Conservation (phyloP, 2,888 invertebrate genomes). For the Andrena camellia region DNA sequence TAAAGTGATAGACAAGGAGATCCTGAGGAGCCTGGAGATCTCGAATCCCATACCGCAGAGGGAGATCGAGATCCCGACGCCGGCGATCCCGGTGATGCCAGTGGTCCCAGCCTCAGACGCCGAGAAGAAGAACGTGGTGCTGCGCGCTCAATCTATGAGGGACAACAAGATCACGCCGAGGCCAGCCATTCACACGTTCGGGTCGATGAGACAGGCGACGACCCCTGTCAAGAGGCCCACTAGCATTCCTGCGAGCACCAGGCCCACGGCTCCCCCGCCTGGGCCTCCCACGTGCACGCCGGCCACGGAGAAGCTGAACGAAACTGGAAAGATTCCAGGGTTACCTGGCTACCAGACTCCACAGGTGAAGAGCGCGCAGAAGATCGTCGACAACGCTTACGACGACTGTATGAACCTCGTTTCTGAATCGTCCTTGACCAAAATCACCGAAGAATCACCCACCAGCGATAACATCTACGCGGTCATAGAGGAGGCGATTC, state of each 20-base stretch:
- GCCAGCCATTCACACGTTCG: slow-evolving; percentile 91
- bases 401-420: slow-evolving; percentile 92
- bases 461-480: slow-evolving; percentile 93
- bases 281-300: slow-evolving; percentile 87
- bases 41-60: slow-evolving; percentile 93
- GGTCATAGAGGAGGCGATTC: slow-evolving; percentile 92
- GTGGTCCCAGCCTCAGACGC: slow-evolving; percentile 87
- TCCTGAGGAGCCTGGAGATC: slow-evolving; percentile 91
- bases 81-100: slow-evolving; percentile 89
- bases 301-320: slow-evolving; percentile 73
- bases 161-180: slow-evolving; percentile 86
- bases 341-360: slow-evolving; percentile 88
- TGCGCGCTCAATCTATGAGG: slow-evolving; percentile 94
- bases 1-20: slow-evolving; percentile 90
- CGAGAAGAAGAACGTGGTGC: slow-evolving; percentile 88
- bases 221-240: slow-evolving; percentile 89
- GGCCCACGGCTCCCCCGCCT: slow-evolving; percentile 93
- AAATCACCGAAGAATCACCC: slow-evolving; percentile 88
- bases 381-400: slow-evolving; percentile 87
- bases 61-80: slow-evolving; percentile 88
- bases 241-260: slow-evolving; percentile 89
- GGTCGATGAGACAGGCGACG: slow-evolving; percentile 92
- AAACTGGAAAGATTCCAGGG: slow-evolving; percentile 83
- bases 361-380: slow-evolving; percentile 74
- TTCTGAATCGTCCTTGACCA: slow-evolving; percentile 87